Evolutionary conservation across 1,140 invertebrate species (phyloP).

Genomic region (Pseudomyrmex cubaensis): DNA sequence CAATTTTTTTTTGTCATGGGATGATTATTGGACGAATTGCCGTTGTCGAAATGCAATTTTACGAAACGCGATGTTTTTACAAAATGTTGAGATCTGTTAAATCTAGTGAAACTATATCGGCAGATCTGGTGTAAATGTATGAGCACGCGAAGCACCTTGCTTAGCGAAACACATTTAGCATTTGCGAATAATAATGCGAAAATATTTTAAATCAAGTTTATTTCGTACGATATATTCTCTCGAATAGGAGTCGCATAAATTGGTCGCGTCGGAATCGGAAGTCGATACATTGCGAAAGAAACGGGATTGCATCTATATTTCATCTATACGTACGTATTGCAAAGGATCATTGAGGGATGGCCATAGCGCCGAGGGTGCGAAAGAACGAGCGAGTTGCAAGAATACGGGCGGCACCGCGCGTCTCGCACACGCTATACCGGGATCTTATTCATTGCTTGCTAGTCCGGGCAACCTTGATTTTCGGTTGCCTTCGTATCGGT

Average conservation of each 20-base stretch:
- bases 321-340: too few relatives aligned
- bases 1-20: neutral
- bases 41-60: too few relatives aligned
- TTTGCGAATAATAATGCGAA: neutral
- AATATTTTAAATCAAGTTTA: conserved; percentile 27
- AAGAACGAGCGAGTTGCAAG: conserved; percentile 48
- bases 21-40: too few relatives aligned
- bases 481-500: conserved; percentile 54
- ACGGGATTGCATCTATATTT: neutral
- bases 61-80: too few relatives aligned
- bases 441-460: conserved; percentile 65
- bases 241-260: conserved; percentile 7
- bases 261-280: conserved; percentile 21
- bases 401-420: neutral
- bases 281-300: neutral
- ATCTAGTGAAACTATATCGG: too few relatives aligned
- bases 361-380: neutral
- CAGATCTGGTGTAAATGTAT: too few relatives aligned
- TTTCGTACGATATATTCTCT: neutral
- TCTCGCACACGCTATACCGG: neutral
- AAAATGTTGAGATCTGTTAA: too few relatives aligned
- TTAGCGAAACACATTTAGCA: conserved; percentile 6
- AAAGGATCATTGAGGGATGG: conserved; percentile 1
- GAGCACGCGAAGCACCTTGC: neutral
- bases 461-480: conserved; percentile 73